phyloP scores from a whole-genome alignment of 2,113 vertebrate genomes.

The Actenoides hombroni region DNA sequence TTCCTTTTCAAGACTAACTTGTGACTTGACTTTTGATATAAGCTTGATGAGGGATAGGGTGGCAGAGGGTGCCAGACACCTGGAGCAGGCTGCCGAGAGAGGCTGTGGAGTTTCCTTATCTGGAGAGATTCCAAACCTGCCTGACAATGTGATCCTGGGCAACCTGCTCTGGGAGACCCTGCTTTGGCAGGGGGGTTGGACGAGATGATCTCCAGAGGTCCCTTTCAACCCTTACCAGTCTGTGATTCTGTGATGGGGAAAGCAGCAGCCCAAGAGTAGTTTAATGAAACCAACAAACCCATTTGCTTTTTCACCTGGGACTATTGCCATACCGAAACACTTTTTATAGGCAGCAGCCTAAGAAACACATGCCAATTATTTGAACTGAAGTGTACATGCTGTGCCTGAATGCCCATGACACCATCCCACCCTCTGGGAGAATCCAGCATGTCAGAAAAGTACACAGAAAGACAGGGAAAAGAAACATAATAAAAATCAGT shows the following conservation, averaged over 20 bases:
- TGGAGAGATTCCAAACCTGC: neutral
- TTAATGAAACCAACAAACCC: slow-evolving; percentile 10
- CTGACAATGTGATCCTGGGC: neutral
- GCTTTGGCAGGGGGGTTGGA: neutral
- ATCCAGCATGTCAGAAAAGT: neutral
- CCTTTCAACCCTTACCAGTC: neutral
- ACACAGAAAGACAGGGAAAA: neutral
- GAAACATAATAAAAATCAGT: neutral
- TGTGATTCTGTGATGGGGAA: neutral
- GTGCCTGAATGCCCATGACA: neutral
- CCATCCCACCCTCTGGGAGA: neutral
- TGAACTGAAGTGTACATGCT: slow-evolving; percentile 12
- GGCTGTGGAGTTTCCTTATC: neutral
- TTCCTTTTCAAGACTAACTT: neutral
- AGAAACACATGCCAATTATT: slow-evolving; percentile 34
- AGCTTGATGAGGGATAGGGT: neutral
- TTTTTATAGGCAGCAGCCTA: slow-evolving; percentile 34
- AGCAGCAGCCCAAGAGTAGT: neutral
- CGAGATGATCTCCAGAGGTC: neutral
- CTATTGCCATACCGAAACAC: slow-evolving; percentile 39
- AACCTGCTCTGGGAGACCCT: neutral
- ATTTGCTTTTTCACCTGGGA: neutral
- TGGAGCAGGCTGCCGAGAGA: neutral
- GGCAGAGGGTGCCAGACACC: neutral
- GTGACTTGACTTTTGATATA: neutral